Conservation (phyloP, 1,140 invertebrate species). For the Dryas iulia region DNA sequence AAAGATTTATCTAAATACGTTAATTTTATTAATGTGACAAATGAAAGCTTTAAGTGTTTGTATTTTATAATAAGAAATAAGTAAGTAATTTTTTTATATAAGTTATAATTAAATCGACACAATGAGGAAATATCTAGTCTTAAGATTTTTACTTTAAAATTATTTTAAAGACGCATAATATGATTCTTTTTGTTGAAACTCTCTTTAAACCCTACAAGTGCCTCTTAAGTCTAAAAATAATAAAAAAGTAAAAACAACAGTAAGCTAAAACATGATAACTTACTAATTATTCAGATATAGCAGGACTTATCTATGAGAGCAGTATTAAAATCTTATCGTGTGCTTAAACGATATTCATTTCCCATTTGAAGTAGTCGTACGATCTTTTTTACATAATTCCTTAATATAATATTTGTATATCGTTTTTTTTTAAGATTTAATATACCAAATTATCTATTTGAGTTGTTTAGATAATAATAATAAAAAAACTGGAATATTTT, state of each 20-base stretch:
- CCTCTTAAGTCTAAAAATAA: background rate
- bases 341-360: background rate
- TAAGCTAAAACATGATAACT: background rate
- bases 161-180: background rate
- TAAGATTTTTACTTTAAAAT: background rate
- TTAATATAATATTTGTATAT: background rate
- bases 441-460: background rate
- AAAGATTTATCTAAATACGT: background rate
- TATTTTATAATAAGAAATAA: background rate
- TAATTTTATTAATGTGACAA: background rate
- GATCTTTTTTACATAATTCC: background rate
- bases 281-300: conserved; percentile 9
- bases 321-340: conserved; percentile 13
- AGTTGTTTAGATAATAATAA: background rate
- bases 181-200: background rate
- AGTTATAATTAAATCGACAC: background rate
- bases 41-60: conserved; percentile 10
- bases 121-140: conserved; percentile 5
- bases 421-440: background rate
- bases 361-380: background rate
- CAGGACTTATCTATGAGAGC: background rate
- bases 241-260: background rate
- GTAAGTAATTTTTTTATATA: too few species aligned
- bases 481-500: background rate
- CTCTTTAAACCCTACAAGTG: background rate